phyloP scores from a whole-genome alignment of 2,797 vertebrate genomes.

The Mormyrops boulengeri region DNA sequence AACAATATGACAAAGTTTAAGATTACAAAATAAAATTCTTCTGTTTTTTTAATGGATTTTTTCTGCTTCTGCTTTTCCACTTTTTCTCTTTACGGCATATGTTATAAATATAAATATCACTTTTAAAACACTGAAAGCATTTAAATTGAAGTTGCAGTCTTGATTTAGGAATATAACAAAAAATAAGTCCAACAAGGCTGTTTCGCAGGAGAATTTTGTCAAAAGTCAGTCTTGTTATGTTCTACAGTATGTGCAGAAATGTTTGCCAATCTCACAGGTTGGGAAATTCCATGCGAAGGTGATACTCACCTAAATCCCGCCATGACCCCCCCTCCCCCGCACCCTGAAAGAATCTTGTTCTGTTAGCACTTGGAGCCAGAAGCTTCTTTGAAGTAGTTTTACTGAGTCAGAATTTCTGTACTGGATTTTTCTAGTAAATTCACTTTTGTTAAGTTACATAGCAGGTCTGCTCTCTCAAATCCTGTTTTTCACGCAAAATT shows the following conservation, averaged over 20 bases:
- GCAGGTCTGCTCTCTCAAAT: neutral
- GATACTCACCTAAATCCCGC: neutral
- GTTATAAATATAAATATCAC: neutral
- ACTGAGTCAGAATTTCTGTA: neutral
- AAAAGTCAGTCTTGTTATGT: neutral
- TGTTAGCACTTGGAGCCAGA: neutral
- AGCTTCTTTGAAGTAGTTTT: neutral
- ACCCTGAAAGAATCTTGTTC: neutral
- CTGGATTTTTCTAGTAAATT: neutral
- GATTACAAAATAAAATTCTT: neutral
- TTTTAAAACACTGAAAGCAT: neutral
- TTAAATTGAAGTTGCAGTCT: neutral
- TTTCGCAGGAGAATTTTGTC: neutral
- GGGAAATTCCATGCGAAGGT: neutral
- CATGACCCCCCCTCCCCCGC: neutral
- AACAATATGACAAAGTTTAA: neutral
- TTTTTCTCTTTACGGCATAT: neutral
- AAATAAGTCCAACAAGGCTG: neutral
- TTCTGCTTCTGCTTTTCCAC: neutral
- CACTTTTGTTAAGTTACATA: neutral
- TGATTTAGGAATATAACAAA: neutral
- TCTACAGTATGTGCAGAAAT: neutral
- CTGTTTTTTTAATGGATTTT: neutral
- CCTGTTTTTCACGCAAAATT: neutral
- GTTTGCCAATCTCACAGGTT: neutral